Evolutionary conservation across 2,888 invertebrate species (phyloP).

Genomic region (Nasonia oneida): DNA sequence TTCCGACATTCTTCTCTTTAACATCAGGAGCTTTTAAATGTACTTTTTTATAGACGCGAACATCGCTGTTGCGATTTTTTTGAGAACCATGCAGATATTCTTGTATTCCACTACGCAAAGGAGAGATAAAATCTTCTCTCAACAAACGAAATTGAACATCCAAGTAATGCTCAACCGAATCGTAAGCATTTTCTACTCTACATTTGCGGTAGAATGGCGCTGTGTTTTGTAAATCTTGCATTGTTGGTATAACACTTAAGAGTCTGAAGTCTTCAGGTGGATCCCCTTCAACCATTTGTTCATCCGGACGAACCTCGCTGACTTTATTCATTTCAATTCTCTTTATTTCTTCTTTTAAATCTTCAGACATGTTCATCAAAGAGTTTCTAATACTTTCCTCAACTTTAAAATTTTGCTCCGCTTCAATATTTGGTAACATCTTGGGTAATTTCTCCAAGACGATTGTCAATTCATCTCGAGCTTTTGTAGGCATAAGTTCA

Average conservation of each 20-base stretch:
- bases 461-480: background rate
- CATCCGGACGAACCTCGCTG: background rate
- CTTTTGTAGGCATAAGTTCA: background rate
- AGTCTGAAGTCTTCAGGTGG: constrained; percentile 40
- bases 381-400: background rate
- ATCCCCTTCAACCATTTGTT: background rate
- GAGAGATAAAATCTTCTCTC: constrained; percentile 43
- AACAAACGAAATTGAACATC: constrained; percentile 46
- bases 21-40: background rate
- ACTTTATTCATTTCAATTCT: background rate
- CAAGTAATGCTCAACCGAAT: constrained; percentile 38
- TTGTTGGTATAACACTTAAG: constrained; percentile 21
- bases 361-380: background rate
- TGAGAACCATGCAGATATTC: constrained; percentile 5
- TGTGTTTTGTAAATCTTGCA: constrained; percentile 12
- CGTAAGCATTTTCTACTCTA: constrained; percentile 12
- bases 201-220: constrained; percentile 19
- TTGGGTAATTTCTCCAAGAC: background rate
- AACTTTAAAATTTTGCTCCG: constrained; percentile 2
- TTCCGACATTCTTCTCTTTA: constrained; percentile 24
- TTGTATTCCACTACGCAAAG: constrained; percentile 25
- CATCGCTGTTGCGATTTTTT: constrained; percentile 21
- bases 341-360: background rate
- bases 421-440: constrained; percentile 1
- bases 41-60: constrained; percentile 37